Evolutionary conservation across 2,113 vertebrate genomes (phyloP), one percentile per base, ranked within the genome.

Genomic region (Erythrolamprus reginae): DNA sequence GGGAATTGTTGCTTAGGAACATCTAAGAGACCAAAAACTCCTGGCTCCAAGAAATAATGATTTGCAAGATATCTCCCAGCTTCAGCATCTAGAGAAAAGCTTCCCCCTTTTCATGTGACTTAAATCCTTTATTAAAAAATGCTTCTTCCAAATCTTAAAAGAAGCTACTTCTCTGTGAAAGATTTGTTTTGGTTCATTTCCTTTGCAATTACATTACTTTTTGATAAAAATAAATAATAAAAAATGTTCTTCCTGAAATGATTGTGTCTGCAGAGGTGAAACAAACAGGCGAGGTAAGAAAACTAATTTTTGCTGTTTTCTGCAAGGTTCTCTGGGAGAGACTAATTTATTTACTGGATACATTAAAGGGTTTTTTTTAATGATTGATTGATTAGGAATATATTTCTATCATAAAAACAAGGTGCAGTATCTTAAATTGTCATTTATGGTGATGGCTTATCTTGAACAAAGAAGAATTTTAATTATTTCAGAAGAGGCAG

Each of bases 201-300:
- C 85, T 95, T 94, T 87, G 61, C 92, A 94, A 94, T 94, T 94
- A 89, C 47, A 86, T 93, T 93, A 93, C 90, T 89, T 91, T 91
- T 94, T 94, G 92, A 95, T 96, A 94, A 94, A 94, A 93, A 91
- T 42, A 92, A 91, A 92, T 94, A 94, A 92, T 92, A 85, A 92
- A 92, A 58, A 82, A 93, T 90, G 88, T 84, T 95, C 93, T 95
- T 93, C 88, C 82, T 3, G 58, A 56, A 92, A 90, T 89, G 65
- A 94, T 92, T 92, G 24, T 93, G 15, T 90, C 90, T 89, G 53
- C n/a, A 55, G 77, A 84, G 89, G 42, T 56, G 82, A 21, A 84
- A 28, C 52, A n/a, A 28, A 84, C 6, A 83, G 28, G 53, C 88
- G 88, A 93, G 83, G 88, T 91, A 94, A 92, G 51, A 89, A 89